Evolutionary conservation across 1,140 invertebrate species (phyloP), one percentile per base, ranked within the genome.

Genomic region (Babylonia areolata): DNA sequence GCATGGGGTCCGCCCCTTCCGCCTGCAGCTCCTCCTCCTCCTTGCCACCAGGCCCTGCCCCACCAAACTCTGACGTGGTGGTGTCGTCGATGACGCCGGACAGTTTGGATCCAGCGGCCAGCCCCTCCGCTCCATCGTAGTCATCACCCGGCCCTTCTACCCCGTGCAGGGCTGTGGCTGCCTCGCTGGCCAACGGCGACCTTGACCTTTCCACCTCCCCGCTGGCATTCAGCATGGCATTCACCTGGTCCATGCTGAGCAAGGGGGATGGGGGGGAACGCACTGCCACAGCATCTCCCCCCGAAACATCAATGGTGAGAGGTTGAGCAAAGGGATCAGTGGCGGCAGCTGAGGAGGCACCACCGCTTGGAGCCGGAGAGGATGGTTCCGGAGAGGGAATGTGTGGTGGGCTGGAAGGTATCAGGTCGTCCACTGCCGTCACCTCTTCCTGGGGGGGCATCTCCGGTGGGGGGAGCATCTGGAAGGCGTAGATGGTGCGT

Each of bases 401-500:
- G 78, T 28, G 51, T 42, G 40, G 78, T 11, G 73, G 37, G 23
- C 42, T 51, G 46, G 40, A 17, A 1, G 33, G 2, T 3, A 23
- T 17, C 23, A n/a, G 78, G 1, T 80, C 28, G 2, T 80, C 42
- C 17, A 2, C 35, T 3, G 28, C 42, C 3, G 3, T 9, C 15
- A 28, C 12, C 37, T 11, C 3, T 42, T 42, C 77, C 46, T 80
- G 35, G 11, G 20, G 39, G 17, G 46, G 78, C 28, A 80, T 80
- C n/a, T 80, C 46, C 23, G 85, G 84, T 75, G 84, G 82, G 33
- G 88, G 83, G 33, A 89, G 85, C 89, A 94, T 90, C 77, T 93
- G 90, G 89, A 93, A 94, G 46, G 93, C 94, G 85, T 94, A 94
- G 20, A 94, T 88, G 69, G 87, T 91, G 58, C 96, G 93, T 87